phyloP scores from a whole-genome alignment of 2,113 vertebrate species.

The Catharus fuscescens region DNA sequence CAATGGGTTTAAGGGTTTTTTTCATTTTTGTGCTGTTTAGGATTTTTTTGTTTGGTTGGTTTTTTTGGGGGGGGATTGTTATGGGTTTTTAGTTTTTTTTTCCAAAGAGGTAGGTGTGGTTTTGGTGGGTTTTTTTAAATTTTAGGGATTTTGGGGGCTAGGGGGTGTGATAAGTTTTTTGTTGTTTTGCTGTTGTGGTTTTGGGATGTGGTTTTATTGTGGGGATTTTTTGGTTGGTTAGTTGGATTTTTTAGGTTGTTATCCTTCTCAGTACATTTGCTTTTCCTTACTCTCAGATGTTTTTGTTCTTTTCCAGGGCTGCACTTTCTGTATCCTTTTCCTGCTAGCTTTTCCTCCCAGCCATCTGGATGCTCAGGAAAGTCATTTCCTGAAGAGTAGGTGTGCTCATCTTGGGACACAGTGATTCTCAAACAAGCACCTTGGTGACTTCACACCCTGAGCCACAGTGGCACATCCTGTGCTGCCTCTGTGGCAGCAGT shows the following conservation, averaged over 20 bases:
- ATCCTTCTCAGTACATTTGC: background rate
- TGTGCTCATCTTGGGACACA: background rate
- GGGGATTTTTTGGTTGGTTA: background rate
- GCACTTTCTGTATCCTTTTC: background rate
- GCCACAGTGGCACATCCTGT: background rate
- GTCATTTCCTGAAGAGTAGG: background rate
- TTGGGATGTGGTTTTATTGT: background rate
- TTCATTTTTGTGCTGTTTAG: background rate
- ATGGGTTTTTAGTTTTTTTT: background rate
- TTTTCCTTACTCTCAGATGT: background rate
- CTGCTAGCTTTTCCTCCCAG: background rate
- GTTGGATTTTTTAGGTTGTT: background rate
- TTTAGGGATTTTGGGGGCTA: fast-evolving
- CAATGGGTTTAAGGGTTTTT: background rate
- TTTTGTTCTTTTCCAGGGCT: background rate
- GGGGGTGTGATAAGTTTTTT: background rate
- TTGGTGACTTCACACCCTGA: background rate
- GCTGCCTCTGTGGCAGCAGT: background rate
- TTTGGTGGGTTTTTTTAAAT: background rate
- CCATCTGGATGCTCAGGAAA: background rate
- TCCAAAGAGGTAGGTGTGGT: no score
- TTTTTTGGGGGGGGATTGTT: no score
- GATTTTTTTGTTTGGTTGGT: no score
- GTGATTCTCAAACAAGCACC: background rate
- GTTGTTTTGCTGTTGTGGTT: background rate